These are phyloP conservation scores for Helicoverpa zea DNA, from an alignment of 1,140 invertebrate species.

Conservation along the genomic window DNA sequence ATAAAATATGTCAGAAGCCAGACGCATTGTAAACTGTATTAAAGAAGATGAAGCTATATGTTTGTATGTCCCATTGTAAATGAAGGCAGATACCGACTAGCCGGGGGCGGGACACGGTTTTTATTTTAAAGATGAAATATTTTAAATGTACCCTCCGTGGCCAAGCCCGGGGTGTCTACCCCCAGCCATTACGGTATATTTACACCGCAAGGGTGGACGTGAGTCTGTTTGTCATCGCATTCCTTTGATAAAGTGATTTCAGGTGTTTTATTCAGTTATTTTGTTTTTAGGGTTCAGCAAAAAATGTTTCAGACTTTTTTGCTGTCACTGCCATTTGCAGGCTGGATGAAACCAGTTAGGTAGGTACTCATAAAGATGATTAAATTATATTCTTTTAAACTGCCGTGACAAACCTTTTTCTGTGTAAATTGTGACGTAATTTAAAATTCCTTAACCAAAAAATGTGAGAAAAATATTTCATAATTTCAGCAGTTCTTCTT, in stretches of 20 bases:
- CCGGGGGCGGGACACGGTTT: conserved; percentile 61
- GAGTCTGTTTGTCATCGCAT: conserved; percentile 35
- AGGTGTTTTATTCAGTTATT: conserved; percentile 9
- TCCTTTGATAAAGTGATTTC: conserved; percentile 28
- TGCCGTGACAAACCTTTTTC: too few species aligned
- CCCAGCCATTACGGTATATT: conserved; percentile 25
- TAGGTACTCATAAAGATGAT: too few species aligned
- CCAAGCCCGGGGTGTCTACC: conserved; percentile 10
- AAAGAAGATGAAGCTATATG: background rate
- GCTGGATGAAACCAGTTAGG: too few species aligned
- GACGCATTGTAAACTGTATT: background rate
- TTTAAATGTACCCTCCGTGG: conserved; percentile 34
- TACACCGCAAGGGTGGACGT: conserved; percentile 6
- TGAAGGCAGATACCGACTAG: conserved; percentile 6
- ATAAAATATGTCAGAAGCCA: conserved; percentile 10
- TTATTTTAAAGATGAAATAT: conserved; percentile 63
- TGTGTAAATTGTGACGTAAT: too few species aligned
- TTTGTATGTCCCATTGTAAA: conserved; percentile 9
- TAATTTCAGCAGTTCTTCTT: background rate
- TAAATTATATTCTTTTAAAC: too few species aligned
- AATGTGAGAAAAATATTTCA: background rate
- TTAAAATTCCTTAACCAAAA: background rate
- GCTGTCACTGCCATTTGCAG: too few species aligned
- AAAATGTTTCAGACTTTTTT: too few species aligned
- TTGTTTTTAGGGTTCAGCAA: background rate